A percentile compares a stretch with the other conserved stretches of the same genome.
These are phyloP conservation scores for Zeuzera pyrina DNA, from an alignment of 2,888 invertebrate genomes.

Conservation along the genomic window DNA sequence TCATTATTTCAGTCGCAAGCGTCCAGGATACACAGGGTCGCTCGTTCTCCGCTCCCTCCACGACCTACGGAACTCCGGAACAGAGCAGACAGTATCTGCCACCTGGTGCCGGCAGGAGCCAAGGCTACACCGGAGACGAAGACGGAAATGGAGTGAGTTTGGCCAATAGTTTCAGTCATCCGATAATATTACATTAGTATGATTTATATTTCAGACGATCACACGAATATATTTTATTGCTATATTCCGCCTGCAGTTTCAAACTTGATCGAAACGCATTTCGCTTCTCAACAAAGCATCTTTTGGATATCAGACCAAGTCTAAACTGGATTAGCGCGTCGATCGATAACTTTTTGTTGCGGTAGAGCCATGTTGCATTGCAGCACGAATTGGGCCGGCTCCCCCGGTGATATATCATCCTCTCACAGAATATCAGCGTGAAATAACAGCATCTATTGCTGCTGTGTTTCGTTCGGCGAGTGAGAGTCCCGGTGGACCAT, in stretches of 20 bases:
- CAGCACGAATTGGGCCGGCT: no score
- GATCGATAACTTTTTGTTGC: no score
- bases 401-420: no score
- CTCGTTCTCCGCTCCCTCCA: constrained; percentile 37
- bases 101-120: constrained; percentile 24
- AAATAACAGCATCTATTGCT: no score
- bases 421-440: no score
- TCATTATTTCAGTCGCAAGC: constrained; percentile 15
- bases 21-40: constrained; percentile 25
- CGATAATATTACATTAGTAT: background rate
- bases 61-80: constrained; percentile 17
- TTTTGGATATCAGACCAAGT: background rate
- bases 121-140: constrained; percentile 34
- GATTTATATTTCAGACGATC: no score
- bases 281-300: background rate
- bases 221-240: no score
- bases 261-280: background rate
- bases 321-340: no score
- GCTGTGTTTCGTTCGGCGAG: no score
- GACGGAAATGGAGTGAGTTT: constrained; percentile 40
- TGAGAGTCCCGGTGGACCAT: no score
- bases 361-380: no score
- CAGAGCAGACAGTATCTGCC: constrained; percentile 56
- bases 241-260: background rate
- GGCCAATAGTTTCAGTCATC: background rate